phyloP scores from a whole-genome alignment of 2,113 vertebrate genomes.

The Dicerorhinus sumatrensis region DNA sequence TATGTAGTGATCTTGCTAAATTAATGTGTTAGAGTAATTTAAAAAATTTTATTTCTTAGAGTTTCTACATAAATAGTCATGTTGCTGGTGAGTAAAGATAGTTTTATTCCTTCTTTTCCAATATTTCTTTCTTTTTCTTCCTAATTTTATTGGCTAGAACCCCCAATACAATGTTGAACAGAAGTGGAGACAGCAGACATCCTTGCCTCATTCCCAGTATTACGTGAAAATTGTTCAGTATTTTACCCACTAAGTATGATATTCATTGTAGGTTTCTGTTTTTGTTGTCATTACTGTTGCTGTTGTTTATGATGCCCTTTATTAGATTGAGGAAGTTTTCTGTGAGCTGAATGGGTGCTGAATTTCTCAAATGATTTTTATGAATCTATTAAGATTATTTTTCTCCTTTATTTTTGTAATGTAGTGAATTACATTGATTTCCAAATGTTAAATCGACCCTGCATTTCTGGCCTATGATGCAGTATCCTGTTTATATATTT shows the following conservation, averaged over 20 bases:
- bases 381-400: background rate
- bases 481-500: slow-evolving; percentile 17
- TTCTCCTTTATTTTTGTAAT: slow-evolving; percentile 25
- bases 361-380: slow-evolving; percentile 34
- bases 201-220: background rate
- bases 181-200: background rate
- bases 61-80: background rate
- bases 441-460: slow-evolving; percentile 42
- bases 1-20: background rate
- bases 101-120: background rate
- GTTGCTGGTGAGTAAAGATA: background rate
- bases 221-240: background rate
- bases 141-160: background rate
- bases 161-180: background rate
- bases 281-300: background rate
- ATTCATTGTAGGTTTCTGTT: background rate
- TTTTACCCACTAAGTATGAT: background rate
- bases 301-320: background rate
- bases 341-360: background rate
- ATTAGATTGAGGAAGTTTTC: background rate
- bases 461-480: background rate
- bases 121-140: background rate
- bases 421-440: slow-evolving; percentile 7
- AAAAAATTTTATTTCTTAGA: background rate
- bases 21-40: background rate